Base-by-base conservation (phyloP, 2,797 vertebrate genomes). In the Natrix natrix region DNA sequence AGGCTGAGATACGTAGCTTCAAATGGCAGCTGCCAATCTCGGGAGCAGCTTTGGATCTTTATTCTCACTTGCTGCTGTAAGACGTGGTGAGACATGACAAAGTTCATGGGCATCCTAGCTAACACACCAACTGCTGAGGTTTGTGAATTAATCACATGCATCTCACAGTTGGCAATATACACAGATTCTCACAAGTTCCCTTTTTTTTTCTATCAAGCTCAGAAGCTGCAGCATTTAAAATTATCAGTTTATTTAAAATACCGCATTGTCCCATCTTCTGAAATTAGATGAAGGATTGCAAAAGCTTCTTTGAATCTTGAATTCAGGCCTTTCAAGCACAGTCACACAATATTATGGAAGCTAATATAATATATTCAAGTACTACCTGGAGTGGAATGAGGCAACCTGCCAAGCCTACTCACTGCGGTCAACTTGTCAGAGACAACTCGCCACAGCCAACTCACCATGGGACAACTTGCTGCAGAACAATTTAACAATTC, bases 61-160 rank as follows among this genome's bases (percentile, higher is more conserved):
- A 78, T 92, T 95, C 22, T 91, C 52, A 94, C 59, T 95, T 96
- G 92, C 93, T 97, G 97, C 83, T 20, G 24, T 48, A 89, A 90
- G 87, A 92, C 86, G 89, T 43, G 28, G 94, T 94, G 87, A 93
- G 96, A 90, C 92, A 91, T 90, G 93, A 95, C 93, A 93, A 94
- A 94, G 95, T 94, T 96, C 96, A 92, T 95, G 95, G 94, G 93
- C 93, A 92, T 90, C 43, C 66, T 90, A 95, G 89, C 93, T 96
- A 95, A 97, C 96, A 96, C 93, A 94, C 48, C 63, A 93, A 43
- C 95, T 93, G 78, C 94, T 91, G 91, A 96, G 94, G 90, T 94
- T 95, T 97, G 92, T 97, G 96, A 97, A 97, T 97, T 97, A 97
- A 97, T 97, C 96, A 96, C 95, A 96, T 95, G 93, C 94, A 89